Evolutionary conservation across 2,888 invertebrate species (phyloP), one percentile per base, ranked within the genome.

Genomic region (Sphaeridia pumilis): DNA sequence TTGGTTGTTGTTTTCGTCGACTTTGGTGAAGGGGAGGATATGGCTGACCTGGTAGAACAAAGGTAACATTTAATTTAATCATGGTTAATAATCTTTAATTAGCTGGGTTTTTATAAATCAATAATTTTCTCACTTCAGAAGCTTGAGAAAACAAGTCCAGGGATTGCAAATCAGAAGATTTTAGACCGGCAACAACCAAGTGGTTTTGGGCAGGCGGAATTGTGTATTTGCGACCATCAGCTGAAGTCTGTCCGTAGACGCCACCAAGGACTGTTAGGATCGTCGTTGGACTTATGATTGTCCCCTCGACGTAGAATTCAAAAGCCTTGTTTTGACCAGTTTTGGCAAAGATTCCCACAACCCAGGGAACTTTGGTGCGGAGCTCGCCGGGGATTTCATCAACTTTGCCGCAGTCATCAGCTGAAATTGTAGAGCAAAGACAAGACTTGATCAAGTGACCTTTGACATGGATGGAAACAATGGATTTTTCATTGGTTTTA

Each of bases 171-270:
- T 53, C 49, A 17, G 52, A 43, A 1, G 52, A 43, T 17, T 26
- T 45, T 4, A 56, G 46, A 1, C 52, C 56, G 7, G 43, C 36
- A 2, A 44, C 56, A 12, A 56, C 46, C 12, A 49, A 45, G 14
- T 56, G 52, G 35, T 56, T 49, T n/a, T 52, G 45, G 21, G 56
- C 46, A 24, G 34, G 21, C n/a, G 56, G 52, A n/a, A 56, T 56
- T 26, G 49, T 41, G 27, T 56, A 56, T 43, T 56, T 56, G 4
- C 28, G 14, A 3, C 42, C 46, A 10, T 38, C 52, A 27, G 38
- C 28, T 22, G 52, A 46, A 5, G 48, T 49, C 5, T 49, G 44
- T 14, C 56, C 56, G 26, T 53, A 56, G 24, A 36, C 49, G 12
- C 56, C 56, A 12, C 52, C 52, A 21, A 53, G 38, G 1, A 56